These are phyloP conservation scores for Percina caprodes DNA, from an alignment of 2,113 vertebrate species.

Conservation along the genomic window DNA sequence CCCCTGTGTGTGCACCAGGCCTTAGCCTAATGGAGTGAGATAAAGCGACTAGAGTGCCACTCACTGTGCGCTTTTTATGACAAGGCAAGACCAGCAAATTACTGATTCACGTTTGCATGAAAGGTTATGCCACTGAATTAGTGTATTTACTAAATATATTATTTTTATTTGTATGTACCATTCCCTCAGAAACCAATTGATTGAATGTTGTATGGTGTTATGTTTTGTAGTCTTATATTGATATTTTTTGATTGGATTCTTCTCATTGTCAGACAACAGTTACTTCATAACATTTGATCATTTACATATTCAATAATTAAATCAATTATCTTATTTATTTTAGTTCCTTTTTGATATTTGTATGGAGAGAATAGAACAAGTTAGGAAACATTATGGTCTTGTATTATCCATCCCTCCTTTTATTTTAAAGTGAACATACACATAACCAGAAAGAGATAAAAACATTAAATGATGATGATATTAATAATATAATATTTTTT, in stretches of 20 bases:
- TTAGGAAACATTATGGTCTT: no score
- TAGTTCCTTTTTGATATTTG: neutral
- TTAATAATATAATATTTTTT: neutral
- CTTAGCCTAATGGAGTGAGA: slow-evolving; percentile 81
- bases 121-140: neutral
- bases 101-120: slow-evolving; percentile 33
- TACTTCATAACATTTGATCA: neutral
- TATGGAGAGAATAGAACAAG: neutral
- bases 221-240: no score
- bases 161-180: neutral
- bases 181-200: neutral
- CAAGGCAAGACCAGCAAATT: slow-evolving; percentile 27
- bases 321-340: neutral
- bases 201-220: neutral
- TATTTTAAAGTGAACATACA: neutral
- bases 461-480: neutral
- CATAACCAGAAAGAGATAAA: neutral
- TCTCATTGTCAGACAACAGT: neutral
- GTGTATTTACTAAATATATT: neutral
- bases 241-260: neutral
- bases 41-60: slow-evolving; percentile 74
- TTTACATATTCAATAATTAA: neutral
- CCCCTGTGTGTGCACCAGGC: slow-evolving; percentile 74
- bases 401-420: neutral
- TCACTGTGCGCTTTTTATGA: slow-evolving; percentile 57